phyloP scores from a whole-genome alignment of 2,797 vertebrate genomes.

The Rhabdophis nuchalis region DNA sequence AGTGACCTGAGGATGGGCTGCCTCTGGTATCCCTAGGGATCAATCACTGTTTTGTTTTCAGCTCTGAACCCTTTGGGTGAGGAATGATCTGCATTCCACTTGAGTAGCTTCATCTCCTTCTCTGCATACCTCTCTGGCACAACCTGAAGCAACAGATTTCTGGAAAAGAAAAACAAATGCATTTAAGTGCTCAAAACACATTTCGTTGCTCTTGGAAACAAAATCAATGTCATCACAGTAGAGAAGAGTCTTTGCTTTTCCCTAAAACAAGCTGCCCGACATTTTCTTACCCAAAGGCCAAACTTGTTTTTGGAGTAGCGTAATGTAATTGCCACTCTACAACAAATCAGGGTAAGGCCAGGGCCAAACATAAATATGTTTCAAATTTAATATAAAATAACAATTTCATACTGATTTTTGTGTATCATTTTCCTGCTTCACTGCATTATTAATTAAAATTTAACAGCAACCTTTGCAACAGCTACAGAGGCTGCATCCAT shows the following conservation, averaged over 20 bases:
- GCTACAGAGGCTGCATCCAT: not conserved
- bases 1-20: slow-evolving; percentile 1
- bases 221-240: not conserved
- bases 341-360: not conserved
- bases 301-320: not conserved
- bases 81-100: slow-evolving; percentile 14
- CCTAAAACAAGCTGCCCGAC: not conserved
- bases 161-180: not conserved
- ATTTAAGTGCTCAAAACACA: fast-evolving
- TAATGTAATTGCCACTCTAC: not conserved
- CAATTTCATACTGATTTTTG: not conserved
- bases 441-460: not conserved
- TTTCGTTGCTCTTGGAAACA: not conserved
- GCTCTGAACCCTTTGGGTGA: not conserved
- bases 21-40: not conserved
- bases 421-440: not conserved
- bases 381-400: not conserved
- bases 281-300: not conserved
- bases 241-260: not conserved
- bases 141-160: not conserved
- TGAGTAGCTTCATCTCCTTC: not conserved
- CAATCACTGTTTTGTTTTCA: not conserved
- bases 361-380: not conserved
- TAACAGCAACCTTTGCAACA: not conserved
- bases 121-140: not conserved